Conservation (phyloP, 2,888 invertebrate species). For the Leucania comma region DNA sequence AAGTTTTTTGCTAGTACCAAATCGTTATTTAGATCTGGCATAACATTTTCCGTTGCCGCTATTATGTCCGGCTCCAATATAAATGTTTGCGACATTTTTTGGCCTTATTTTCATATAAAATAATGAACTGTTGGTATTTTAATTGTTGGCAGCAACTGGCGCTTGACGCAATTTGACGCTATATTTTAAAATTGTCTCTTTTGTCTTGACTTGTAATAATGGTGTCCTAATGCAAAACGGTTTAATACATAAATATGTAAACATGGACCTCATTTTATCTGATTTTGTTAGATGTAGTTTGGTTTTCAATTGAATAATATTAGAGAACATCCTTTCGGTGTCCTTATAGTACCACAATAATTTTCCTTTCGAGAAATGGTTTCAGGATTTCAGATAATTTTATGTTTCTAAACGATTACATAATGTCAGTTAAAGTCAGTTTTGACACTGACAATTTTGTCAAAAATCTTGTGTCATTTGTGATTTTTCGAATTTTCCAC, state of each 20-base stretch:
- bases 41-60: conserved; percentile 85
- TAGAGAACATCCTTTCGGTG: background rate
- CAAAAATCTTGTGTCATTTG: background rate
- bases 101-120: conserved; percentile 32
- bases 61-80: conserved; percentile 86
- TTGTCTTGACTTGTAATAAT: background rate
- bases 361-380: background rate
- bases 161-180: conserved; percentile 19
- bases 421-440: background rate
- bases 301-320: too few relatives aligned
- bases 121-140: conserved; percentile 1
- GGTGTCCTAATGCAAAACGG: background rate
- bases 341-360: background rate
- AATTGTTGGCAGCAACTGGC: background rate
- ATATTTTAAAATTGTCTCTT: background rate
- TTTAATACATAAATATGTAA: background rate
- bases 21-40: conserved; percentile 90
- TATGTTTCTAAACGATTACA: background rate
- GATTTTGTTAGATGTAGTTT: background rate
- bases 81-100: conserved; percentile 82
- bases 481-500: background rate
- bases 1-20: conserved; percentile 91
- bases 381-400: background rate
- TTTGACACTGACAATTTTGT: background rate
- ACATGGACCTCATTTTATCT: background rate